Evolutionary conservation across 1,140 invertebrate genomes (phyloP).

Genomic region (Philaenus spumarius): DNA sequence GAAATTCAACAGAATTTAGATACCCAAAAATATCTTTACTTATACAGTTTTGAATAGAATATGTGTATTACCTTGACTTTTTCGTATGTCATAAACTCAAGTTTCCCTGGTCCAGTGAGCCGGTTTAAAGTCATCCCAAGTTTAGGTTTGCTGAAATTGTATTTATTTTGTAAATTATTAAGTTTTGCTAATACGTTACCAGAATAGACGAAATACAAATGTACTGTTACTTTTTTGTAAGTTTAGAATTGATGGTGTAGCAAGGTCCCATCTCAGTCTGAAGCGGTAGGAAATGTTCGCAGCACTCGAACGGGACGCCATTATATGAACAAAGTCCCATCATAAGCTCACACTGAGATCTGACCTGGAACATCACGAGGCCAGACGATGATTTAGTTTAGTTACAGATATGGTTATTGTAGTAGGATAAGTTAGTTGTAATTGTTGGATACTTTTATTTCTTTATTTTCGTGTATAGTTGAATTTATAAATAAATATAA

Average conservation of each 20-base stretch:
- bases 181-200: no score
- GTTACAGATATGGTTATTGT: no score
- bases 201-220: background rate
- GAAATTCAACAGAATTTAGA: no score
- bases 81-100: constrained; percentile 26
- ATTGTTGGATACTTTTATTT: no score
- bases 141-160: background rate
- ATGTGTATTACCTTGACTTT: constrained; percentile 29
- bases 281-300: constrained; percentile 53
- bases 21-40: no score
- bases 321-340: constrained; percentile 54
- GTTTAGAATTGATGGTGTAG: constrained; percentile 48
- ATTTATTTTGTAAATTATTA: no score
- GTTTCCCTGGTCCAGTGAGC: constrained; percentile 23
- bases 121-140: constrained; percentile 23
- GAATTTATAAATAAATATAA: no score
- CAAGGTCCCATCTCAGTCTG: constrained; percentile 59
- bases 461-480: no score
- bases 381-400: no score
- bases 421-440: no score
- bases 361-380: constrained; percentile 41
- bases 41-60: no score
- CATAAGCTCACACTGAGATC: constrained; percentile 47
- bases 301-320: constrained; percentile 52
- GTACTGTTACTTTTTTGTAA: background rate